Evolutionary conservation across 2,113 vertebrate species (phyloP), one percentile per base, ranked within the genome.

Genomic region (Pyrgilauda ruficollis): DNA sequence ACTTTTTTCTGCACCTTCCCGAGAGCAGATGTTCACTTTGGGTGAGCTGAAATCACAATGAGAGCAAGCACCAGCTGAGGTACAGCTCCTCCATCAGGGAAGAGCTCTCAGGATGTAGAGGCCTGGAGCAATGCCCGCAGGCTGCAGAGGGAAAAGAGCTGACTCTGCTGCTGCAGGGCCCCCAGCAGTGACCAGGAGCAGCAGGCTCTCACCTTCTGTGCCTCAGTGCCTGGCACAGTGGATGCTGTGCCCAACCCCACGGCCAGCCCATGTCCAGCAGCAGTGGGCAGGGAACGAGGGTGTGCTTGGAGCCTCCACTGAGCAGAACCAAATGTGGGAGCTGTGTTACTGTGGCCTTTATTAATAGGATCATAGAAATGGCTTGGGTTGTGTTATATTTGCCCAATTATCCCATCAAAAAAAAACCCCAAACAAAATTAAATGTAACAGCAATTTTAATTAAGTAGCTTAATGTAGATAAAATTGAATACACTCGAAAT

Each of bases 171-270:
- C 59, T 1, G 0, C 46, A 22, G 81, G 68, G 49, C 31, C 19
- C 28, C 0, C 0, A 23, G 89, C 68, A 18, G 44, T 0, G 4
- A 10, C 28, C 0, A 0, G 80, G 73, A 87, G 41, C 78, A 19
- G 64, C 41, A 33, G 44, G 33, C 9, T n/a, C 39, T 72, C 2
- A 0, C 52, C 39, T 53, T 61, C 18, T 0, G 23, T 4, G 30
- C 47, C 87, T 3, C 43, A 35, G 31, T 31, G 47, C 63, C 72
- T 6, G 1, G 24, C 2, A 1, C 13, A 13, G 49, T 1, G 10
- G 21, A 12, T 27, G 14, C 35, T 64, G 39, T 64, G 55, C 55
- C 64, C 0, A 0, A 4, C 26, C 16, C 28, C 63, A 20, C 31
- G 19, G 63, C 73, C 2, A 1, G 18, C 30, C n/a, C 4, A 5